phyloP scores from a whole-genome alignment of 2,113 vertebrate species.

The Garra rufa region DNA sequence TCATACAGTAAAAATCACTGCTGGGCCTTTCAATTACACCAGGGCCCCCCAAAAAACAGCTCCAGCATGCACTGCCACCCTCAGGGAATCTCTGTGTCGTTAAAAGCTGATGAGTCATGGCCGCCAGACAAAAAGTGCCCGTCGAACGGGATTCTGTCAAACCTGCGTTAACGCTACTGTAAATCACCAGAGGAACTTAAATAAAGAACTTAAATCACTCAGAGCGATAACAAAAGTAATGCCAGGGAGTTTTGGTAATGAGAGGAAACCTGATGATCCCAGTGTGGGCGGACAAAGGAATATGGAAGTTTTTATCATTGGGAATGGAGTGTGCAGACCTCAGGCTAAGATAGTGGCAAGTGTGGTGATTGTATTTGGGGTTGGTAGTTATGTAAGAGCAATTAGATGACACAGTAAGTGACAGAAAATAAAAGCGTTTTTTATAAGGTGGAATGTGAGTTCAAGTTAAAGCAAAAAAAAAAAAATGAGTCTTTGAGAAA shows the following conservation, averaged over 20 bases:
- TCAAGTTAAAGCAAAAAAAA: background rate
- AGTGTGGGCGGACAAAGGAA: background rate
- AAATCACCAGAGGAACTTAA: background rate
- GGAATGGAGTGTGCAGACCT: background rate
- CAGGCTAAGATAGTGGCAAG: background rate
- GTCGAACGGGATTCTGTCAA: conserved; percentile 52
- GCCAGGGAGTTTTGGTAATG: background rate
- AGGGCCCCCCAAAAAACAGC: conserved; percentile 1
- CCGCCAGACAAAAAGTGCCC: conserved; percentile 12
- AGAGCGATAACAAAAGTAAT: background rate
- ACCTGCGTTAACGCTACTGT: conserved; percentile 4
- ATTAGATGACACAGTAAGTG: no score
- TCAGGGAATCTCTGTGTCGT: conserved; percentile 51
- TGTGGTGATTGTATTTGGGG: background rate
- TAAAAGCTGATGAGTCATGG: conserved; percentile 44
- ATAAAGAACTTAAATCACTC: background rate
- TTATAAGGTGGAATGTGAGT: background rate
- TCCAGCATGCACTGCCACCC: background rate
- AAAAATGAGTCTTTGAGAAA: no score
- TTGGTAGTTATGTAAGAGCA: no score
- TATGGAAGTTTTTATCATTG: background rate
- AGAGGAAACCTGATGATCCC: background rate
- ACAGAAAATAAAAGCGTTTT: no score
- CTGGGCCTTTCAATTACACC: conserved; percentile 57
- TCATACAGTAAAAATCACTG: conserved; percentile 51